Percentiles rank a stretch among this genome's conserved stretches.
phyloP scores from a whole-genome alignment of 2,113 vertebrate genomes.

The Rhipidura dahli region DNA sequence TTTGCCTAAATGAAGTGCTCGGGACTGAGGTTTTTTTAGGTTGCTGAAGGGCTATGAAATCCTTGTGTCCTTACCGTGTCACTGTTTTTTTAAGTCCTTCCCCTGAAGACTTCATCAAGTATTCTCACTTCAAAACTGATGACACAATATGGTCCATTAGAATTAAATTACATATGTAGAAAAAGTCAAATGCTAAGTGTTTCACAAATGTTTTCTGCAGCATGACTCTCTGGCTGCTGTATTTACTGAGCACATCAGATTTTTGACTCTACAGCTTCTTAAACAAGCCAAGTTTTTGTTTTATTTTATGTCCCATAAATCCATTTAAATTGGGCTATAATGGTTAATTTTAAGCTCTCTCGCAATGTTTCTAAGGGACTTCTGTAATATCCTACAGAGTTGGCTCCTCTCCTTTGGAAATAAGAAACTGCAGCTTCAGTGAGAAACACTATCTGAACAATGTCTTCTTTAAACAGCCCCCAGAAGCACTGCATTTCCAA shows the following conservation, averaged over 20 bases:
- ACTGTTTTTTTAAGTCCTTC: not conserved
- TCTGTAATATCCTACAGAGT: constrained; percentile 8
- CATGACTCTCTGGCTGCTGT: not conserved
- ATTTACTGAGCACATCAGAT: not conserved
- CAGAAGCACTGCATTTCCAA: constrained; percentile 32
- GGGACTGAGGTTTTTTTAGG: not conserved
- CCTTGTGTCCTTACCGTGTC: not conserved
- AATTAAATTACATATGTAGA: not conserved
- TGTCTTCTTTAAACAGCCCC: constrained; percentile 28
- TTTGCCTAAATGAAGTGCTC: not conserved
- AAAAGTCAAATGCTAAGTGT: not conserved
- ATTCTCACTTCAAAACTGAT: not conserved
- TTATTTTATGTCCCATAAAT: constrained; percentile 8
- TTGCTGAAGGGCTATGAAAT: not conserved
- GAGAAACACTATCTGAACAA: constrained; percentile 17
- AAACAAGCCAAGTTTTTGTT: constrained; percentile 14
- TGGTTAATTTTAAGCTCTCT: constrained; percentile 23
- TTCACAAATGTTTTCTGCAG: not conserved
- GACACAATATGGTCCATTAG: not conserved
- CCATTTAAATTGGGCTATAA: not conserved
- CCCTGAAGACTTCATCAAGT: constrained; percentile 2
- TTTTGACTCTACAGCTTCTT: not conserved
- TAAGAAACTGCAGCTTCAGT: not conserved
- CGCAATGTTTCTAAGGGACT: not conserved
- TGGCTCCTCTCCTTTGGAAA: constrained; percentile 26